A percentile compares a stretch with the other conserved stretches of the same genome.
phyloP scores from a whole-genome alignment of 2,797 vertebrate genomes.

The Apodemus agrarius region DNA sequence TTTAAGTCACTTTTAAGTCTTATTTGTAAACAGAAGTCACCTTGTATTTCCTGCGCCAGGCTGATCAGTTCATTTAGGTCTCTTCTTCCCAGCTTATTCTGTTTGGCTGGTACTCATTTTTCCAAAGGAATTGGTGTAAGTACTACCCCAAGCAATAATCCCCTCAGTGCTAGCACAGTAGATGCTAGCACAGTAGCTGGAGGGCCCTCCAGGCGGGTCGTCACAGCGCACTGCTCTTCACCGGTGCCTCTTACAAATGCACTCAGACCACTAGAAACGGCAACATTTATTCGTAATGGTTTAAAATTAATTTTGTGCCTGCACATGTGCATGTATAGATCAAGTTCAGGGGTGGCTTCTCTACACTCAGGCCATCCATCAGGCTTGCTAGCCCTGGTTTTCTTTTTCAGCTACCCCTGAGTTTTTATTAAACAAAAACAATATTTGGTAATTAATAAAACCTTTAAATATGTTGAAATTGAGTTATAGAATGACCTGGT shows the following conservation, averaged over 20 bases:
- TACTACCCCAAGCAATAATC: not conserved
- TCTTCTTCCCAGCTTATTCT: not conserved
- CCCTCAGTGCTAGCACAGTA: not conserved
- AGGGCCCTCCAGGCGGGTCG: not conserved
- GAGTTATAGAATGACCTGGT: not conserved
- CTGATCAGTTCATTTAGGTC: not conserved
- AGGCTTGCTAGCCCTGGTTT: not conserved
- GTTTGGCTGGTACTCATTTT: not conserved
- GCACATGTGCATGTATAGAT: too few relatives aligned
- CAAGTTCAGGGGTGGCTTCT: not conserved
- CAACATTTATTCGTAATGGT: not conserved
- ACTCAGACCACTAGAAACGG: not conserved
- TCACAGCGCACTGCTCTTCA: not conserved
- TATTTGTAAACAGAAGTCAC: not conserved
- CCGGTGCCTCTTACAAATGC: not conserved
- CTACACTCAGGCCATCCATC: not conserved
- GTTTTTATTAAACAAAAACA: not conserved
- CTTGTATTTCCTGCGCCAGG: not conserved
- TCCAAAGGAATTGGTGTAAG: not conserved
- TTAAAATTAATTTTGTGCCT: not conserved
- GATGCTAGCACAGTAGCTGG: not conserved
- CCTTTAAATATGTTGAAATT: not conserved
- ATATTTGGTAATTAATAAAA: not conserved
- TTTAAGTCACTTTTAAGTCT: not conserved
- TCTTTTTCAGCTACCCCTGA: not conserved